Conservation (phyloP, 2,888 invertebrate species). For the Drosophila acutilabella region DNA sequence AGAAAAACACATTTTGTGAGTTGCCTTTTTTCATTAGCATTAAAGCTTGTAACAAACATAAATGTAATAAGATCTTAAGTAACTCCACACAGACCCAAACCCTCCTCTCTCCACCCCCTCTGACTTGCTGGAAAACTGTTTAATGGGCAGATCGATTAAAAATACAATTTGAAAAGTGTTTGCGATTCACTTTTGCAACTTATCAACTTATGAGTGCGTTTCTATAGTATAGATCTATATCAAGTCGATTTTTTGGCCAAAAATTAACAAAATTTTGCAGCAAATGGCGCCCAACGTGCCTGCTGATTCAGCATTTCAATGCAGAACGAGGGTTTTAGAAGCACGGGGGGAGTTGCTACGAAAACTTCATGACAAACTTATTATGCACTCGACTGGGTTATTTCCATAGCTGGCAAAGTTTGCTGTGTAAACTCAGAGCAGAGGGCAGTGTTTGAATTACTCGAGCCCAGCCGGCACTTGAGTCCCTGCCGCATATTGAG, state of each 20-base stretch:
- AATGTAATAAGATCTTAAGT: slow-evolving; percentile 1
- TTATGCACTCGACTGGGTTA: slow-evolving; percentile 65
- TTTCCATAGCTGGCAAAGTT: slow-evolving; percentile 67
- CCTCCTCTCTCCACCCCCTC: neutral
- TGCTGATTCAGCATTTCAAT: slow-evolving; percentile 53
- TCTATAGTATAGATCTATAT: slow-evolving; percentile 22
- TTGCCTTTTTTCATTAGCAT: slow-evolving; percentile 9
- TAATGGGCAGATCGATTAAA: slow-evolving; percentile 22
- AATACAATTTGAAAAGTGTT: slow-evolving; percentile 39
- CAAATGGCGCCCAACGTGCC: slow-evolving; percentile 31
- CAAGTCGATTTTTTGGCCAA: slow-evolving; percentile 23
- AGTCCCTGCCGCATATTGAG: slow-evolving; percentile 77
- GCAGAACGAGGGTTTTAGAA: neutral
- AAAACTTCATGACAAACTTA: slow-evolving; percentile 64
- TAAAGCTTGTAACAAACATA: neutral
- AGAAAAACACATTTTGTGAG: neutral
- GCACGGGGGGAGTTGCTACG: neutral
- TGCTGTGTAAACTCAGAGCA: slow-evolving; percentile 71
- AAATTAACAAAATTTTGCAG: slow-evolving; percentile 46
- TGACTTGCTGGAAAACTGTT: neutral
- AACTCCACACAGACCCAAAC: neutral
- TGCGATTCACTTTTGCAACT: slow-evolving; percentile 26
- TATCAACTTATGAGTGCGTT: slow-evolving; percentile 18
- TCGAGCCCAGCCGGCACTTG: slow-evolving; percentile 70
- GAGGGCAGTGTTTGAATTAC: slow-evolving; percentile 74